Evolutionary conservation across 2,113 vertebrate genomes (phyloP), one percentile per base, ranked within the genome.

Genomic region (Chinchilla lanigera): DNA sequence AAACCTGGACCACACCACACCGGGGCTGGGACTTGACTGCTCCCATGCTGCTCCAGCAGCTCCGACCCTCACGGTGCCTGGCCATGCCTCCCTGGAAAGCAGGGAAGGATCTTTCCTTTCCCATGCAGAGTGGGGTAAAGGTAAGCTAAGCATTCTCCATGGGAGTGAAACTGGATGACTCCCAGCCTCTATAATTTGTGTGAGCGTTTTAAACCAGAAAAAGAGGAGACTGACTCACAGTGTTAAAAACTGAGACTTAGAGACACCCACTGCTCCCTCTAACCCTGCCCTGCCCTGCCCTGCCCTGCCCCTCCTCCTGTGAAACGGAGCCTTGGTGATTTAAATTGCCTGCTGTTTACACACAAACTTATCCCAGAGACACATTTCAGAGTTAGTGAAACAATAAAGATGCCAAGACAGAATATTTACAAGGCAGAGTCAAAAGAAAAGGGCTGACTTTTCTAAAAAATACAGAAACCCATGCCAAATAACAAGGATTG

Each of bases 391-490:
- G 54, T 88, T 85, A 89, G 75, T 14, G 16, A 90, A 94, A 44
- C 94, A 41, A 89, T 83, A 89, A 95, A 90, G 89, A 97, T 84
- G 86, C 95, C 97, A 94, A 88, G 44, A 86, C 47, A 94, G 96
- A 97, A 96, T 88, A 90, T 67, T 61, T 56, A 95, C 81, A 95
- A 89, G 73, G 77, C 84, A 95, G 84, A 97, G 95, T 90, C 81
- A 78, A 71, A 83, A 97, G 92, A 89, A 97, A 97, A 97, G 63
- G 96, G 97, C 96, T 97, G 97, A 98, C 97, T 97, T 96, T 93
- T 96, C 87, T 95, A 94, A 95, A 98, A 97, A 94, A 8, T 92
- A 67, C 11, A 89, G 69, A 95, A 97, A 90, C 96, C 81, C 56
- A 93, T 75, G 95, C 92, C 92, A 96, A 97, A 95, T 82, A 95